phyloP scores from a whole-genome alignment of 2,113 vertebrate species.

The Callipepla californica region DNA sequence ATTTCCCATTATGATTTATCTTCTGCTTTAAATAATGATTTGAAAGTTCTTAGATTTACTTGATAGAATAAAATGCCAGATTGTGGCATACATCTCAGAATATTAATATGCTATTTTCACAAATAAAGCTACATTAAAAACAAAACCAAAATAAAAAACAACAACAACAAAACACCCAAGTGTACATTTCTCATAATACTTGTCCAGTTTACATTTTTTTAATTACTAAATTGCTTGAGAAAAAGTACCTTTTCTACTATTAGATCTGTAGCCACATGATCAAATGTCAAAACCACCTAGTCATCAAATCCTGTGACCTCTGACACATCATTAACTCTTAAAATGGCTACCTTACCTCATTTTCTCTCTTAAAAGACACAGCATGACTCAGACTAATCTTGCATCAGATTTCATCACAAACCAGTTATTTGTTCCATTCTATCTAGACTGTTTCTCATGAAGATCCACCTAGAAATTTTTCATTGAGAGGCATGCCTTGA shows the following conservation, averaged over 20 bases:
- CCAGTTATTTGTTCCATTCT: not conserved
- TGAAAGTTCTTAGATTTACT: not conserved
- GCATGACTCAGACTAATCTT: not conserved
- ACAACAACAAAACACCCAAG: no score
- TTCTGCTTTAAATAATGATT: not conserved
- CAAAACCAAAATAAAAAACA: no score
- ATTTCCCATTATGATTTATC: not conserved
- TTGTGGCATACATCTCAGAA: not conserved
- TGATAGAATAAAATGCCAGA: no score
- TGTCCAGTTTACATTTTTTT: not conserved
- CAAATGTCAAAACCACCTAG: not conserved
- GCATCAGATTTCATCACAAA: not conserved
- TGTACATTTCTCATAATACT: not conserved
- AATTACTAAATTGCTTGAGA: not conserved
- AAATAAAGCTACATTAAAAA: not conserved
- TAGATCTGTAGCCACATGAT: not conserved
- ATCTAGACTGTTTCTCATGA: not conserved
- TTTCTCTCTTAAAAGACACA: not conserved
- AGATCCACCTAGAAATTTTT: not conserved
- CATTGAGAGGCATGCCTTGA: not conserved
- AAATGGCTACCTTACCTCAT: not conserved
- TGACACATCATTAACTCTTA: not conserved
- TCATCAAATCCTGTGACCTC: accelerated
- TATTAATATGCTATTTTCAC: not conserved
- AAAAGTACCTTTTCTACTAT: not conserved